phyloP scores from a whole-genome alignment of 2,113 vertebrate genomes.

The Chrysochloris asiatica region DNA sequence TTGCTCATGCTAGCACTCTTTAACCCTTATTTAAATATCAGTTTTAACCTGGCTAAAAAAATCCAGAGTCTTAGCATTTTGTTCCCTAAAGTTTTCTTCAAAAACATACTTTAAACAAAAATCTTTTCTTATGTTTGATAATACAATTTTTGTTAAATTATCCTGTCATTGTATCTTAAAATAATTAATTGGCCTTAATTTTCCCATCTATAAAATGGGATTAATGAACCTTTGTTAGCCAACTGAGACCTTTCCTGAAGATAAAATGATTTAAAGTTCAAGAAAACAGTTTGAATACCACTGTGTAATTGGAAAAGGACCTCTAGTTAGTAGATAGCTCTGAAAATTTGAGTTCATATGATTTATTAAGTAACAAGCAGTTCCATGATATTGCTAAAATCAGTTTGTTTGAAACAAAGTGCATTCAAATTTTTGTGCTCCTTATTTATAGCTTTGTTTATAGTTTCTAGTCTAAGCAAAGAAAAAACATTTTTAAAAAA shows the following conservation, averaged over 20 bases:
- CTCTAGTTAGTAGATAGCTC: constrained; percentile 17
- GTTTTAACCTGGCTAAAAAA: constrained; percentile 25
- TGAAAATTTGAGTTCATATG: constrained; percentile 22
- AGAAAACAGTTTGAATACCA: constrained; percentile 3
- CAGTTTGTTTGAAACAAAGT: constrained; percentile 38
- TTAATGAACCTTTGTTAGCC: constrained; percentile 20
- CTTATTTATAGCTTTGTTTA: neutral
- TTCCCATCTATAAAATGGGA: constrained; percentile 46
- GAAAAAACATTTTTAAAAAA: neutral
- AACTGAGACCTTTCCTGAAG: neutral
- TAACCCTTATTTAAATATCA: constrained; percentile 24
- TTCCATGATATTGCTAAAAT: constrained; percentile 3
- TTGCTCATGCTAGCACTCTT: neutral
- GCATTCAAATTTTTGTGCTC: constrained; percentile 34
- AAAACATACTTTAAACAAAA: constrained; percentile 37
- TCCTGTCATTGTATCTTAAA: neutral
- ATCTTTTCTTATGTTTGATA: neutral
- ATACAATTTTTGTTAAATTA: constrained; percentile 25
- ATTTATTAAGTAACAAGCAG: neutral
- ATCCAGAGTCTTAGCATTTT: constrained; percentile 31
- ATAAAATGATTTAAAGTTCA: constrained; percentile 33
- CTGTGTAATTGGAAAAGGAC: neutral
- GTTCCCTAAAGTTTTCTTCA: neutral
- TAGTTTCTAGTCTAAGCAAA: neutral
- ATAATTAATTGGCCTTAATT: neutral